Evolutionary conservation across 2,888 invertebrate species (phyloP), one percentile per base, ranked within the genome.

Genomic region (Trachelus iudaicus): DNA sequence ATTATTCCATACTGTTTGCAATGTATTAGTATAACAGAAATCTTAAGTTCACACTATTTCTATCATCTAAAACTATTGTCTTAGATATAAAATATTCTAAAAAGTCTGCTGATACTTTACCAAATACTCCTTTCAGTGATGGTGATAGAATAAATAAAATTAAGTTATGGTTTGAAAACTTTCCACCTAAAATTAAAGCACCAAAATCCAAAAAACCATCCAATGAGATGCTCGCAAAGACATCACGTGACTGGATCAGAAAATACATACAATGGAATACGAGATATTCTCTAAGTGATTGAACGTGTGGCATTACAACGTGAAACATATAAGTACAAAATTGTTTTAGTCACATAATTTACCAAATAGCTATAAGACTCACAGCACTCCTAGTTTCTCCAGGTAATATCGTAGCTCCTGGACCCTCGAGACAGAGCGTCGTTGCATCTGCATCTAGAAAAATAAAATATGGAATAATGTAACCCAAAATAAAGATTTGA

Each of bases 391-490:
- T 34, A 13, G n/a, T 30, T 74, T n/a, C 74, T 33, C 9, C 23
- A 23, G 74, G n/a, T n/a, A 74, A 40, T n/a, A 34, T 35, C n/a
- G 80, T 79, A 35, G 77, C 75, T 34, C 76, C 82, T 1, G 82
- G 56, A 71, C 78, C 77, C 3, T 81, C 84, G 76, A 84, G 76
- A 79, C 83, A 85, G 73, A 85, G 71, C 31, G 85, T 79, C 30
- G 85, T 79, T 13, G 80, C 83, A n/a, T 85, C 85, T 13, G 82
- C 78, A 56, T 85, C 85, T 85, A 79, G 23, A 81, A 83, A 2
- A n/a, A 77, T 1, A 15, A 77, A 75, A 71, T 35, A 56, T 56
- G 2, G 9, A 23, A 56, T 23, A 56, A 56, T 56, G 56, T 56
- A 56, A 56, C 56, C 56, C 56, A 56, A 9, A 23, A 56, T 56